phyloP scores from a whole-genome alignment of 35 echinoderm and acorn worm species.

The Apostichopus japonicus region DNA sequence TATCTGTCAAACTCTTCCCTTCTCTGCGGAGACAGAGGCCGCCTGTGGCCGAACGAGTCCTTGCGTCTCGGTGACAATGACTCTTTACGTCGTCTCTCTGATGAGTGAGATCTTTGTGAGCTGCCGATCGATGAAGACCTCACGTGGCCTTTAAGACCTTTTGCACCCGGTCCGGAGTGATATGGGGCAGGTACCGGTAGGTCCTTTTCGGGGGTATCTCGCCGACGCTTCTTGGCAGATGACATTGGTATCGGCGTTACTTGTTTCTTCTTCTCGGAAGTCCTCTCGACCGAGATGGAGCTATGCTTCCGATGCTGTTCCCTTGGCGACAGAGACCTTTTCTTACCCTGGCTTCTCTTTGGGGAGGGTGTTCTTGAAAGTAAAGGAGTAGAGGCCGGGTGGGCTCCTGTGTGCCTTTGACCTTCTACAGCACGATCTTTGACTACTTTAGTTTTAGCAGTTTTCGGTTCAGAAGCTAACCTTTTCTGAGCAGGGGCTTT shows the following conservation, averaged over 20 bases:
- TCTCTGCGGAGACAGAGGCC: neutral
- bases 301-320: slow-evolving; percentile 36
- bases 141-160: neutral
- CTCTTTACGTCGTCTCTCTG: slow-evolving; percentile 28
- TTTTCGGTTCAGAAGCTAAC: neutral
- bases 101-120: slow-evolving; percentile 33
- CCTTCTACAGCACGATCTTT: neutral
- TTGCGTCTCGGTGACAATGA: slow-evolving; percentile 31
- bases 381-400: neutral
- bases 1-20: slow-evolving; percentile 10
- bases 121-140: slow-evolving; percentile 18
- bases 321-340: slow-evolving; percentile 1
- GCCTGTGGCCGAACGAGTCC: neutral
- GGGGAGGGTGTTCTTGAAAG: neutral
- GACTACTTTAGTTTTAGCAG: neutral
- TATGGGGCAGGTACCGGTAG: neutral
- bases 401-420: neutral
- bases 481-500: slow-evolving; percentile 13
- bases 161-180: neutral
- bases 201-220: slow-evolving; percentile 1
- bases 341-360: neutral
- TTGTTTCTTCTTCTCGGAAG: slow-evolving; percentile 36
- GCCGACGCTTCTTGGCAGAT: neutral
- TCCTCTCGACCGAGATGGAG: slow-evolving; percentile 25
- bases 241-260: neutral